Evolutionary conservation across 2,888 invertebrate species (phyloP).

Genomic region (Acronicta alni): DNA sequence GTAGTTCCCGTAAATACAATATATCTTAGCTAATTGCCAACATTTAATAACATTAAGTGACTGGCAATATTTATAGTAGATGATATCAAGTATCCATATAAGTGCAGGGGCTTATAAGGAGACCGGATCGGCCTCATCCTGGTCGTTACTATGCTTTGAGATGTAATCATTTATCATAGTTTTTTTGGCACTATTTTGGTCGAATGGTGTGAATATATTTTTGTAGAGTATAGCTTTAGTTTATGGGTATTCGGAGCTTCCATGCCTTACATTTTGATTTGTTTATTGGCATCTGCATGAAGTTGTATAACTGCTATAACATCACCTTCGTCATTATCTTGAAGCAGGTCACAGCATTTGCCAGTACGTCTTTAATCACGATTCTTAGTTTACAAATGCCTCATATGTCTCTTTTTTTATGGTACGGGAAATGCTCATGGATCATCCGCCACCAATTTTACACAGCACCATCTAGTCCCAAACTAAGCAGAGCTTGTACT

Average conservation of each 20-base stretch:
- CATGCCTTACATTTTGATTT: too few relatives aligned
- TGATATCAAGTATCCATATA: slow-evolving; percentile 68
- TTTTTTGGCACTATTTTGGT: slow-evolving; percentile 25
- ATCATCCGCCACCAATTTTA: too few relatives aligned
- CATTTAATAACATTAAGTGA: slow-evolving; percentile 49
- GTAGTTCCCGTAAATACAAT: slow-evolving; percentile 35
- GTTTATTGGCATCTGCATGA: too few relatives aligned
- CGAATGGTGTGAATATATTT: not conserved
- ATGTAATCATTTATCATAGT: slow-evolving; percentile 26
- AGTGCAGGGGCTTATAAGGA: slow-evolving; percentile 54
- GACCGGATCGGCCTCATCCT: slow-evolving; percentile 38
- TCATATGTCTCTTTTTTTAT: too few relatives aligned
- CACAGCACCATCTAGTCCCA: too few relatives aligned
- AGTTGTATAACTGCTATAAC: too few relatives aligned
- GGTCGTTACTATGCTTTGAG: slow-evolving; percentile 24
- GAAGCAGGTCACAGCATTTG: too few relatives aligned
- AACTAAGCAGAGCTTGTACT: too few relatives aligned
- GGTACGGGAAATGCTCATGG: too few relatives aligned
- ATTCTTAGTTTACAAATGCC: too few relatives aligned
- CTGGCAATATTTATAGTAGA: slow-evolving; percentile 56
- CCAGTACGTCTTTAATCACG: too few relatives aligned
- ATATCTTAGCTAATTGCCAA: slow-evolving; percentile 43
- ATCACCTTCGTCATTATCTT: too few relatives aligned
- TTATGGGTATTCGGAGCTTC: not conserved
- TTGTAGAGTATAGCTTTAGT: slow-evolving; percentile 2